A percentile compares a stretch with the other conserved stretches of the same genome.
These are phyloP conservation scores for Scaptomyza polygonia DNA, from an alignment of 2,888 invertebrate genomes.

Conservation along the genomic window DNA sequence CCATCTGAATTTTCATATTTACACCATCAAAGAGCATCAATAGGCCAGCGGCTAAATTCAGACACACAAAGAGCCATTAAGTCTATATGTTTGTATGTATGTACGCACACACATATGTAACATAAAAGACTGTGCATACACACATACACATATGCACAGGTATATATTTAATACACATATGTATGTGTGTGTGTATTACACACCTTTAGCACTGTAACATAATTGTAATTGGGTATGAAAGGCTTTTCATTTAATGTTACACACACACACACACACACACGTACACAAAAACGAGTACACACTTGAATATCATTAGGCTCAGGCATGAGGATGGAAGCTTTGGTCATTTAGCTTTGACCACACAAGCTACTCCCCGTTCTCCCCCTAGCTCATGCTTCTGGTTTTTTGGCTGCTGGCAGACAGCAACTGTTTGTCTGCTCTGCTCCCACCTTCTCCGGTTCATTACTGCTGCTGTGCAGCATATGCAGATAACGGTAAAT, in stretches of 20 bases:
- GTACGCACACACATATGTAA: not conserved
- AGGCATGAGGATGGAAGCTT: constrained; percentile 31
- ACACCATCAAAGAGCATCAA: constrained; percentile 48
- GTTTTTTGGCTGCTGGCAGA: not conserved
- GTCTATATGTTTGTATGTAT: constrained; percentile 6
- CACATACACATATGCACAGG: not conserved
- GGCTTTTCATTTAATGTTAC: constrained; percentile 68
- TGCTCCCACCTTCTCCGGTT: constrained; percentile 10
- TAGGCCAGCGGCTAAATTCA: constrained; percentile 44
- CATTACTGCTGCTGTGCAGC: constrained; percentile 36
- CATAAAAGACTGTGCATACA: too few relatives aligned
- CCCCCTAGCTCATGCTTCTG: not conserved
- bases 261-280: constrained; percentile 39
- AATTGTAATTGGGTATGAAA: constrained; percentile 73
- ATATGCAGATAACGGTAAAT: constrained; percentile 78
- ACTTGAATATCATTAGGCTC: constrained; percentile 35
- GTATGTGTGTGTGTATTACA: too few relatives aligned
- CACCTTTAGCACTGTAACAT: constrained; percentile 37
- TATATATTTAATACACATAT: too few relatives aligned
- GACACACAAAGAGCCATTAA: constrained; percentile 36
- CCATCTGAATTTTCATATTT: constrained; percentile 5
- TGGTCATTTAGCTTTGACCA: constrained; percentile 57
- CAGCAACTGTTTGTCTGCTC: constrained; percentile 2
- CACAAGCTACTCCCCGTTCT: constrained; percentile 8
- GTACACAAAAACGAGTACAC: constrained; percentile 31